Percentiles rank a stretch among this genome's conserved stretches.
phyloP scores from a whole-genome alignment of 2,888 invertebrate species.

The Agapostemon virescens region DNA sequence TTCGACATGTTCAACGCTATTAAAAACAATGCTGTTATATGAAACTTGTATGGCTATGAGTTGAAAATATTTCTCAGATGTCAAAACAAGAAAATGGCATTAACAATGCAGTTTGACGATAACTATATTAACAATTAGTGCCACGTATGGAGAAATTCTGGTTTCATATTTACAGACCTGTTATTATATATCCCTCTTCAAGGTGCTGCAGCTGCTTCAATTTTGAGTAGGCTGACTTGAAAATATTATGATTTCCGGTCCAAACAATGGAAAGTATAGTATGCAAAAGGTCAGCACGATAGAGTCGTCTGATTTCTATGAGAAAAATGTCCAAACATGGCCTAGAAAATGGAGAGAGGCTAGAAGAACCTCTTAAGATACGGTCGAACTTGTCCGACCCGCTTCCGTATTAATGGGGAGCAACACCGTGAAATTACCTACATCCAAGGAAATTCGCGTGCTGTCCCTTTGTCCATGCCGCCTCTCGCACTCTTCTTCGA shows the following conservation, averaged over 20 bases:
- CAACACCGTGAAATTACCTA: conserved; percentile 77
- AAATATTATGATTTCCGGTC: neutral
- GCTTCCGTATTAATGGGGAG: conserved; percentile 72
- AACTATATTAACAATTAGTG: no score
- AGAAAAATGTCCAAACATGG: neutral
- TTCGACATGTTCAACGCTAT: no score
- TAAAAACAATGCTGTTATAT: no score
- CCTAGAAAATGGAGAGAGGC: neutral
- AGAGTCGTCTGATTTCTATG: no score
- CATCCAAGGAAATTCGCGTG: conserved; percentile 59
- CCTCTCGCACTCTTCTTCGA: conserved; percentile 38
- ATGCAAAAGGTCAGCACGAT: neutral
- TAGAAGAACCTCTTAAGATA: conserved; percentile 28
- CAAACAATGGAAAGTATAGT: neutral
- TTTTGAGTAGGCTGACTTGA: neutral
- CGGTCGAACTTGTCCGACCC: conserved; percentile 36
- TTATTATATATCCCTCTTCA: neutral
- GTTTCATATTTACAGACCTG: no score
- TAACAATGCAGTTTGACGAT: no score
- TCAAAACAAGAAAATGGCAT: no score
- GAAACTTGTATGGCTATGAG: no score
- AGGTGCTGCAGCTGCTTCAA: neutral
- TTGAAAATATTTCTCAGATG: no score
- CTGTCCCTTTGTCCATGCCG: conserved; percentile 33
- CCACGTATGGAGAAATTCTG: no score